These are phyloP conservation scores for Bradynema listronoti DNA, from an alignment of 1,140 invertebrate species.

Conservation along the genomic window DNA sequence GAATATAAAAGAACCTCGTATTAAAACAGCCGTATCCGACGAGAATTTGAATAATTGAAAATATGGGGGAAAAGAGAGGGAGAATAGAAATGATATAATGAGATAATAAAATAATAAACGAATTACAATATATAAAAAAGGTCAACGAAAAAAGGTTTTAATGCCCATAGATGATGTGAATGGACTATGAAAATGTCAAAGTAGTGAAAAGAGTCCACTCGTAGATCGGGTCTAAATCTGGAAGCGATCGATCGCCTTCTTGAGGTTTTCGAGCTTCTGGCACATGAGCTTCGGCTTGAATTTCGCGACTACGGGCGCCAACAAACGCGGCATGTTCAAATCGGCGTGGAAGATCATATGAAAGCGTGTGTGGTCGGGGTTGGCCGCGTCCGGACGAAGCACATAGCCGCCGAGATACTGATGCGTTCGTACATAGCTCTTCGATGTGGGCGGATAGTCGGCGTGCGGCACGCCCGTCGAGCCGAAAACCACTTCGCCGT, in stretches of 20 bases:
- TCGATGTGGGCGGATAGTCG: neutral
- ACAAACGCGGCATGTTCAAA: slow-evolving; percentile 12
- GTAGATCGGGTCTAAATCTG: neutral
- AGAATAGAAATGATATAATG: too few species aligned
- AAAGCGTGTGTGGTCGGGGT: slow-evolving; percentile 6
- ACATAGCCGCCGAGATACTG: slow-evolving; percentile 25
- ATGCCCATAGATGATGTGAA: too few species aligned
- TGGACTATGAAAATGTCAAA: slow-evolving; percentile 1
- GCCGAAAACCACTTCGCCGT: slow-evolving; percentile 13
- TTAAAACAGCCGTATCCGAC: too few species aligned
- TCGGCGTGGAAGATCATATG: slow-evolving; percentile 24
- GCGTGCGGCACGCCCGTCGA: slow-evolving; percentile 7
- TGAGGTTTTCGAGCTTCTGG: slow-evolving; percentile 12
- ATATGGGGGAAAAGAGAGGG: too few species aligned
- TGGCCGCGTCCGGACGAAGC: neutral
- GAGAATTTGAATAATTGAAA: too few species aligned
- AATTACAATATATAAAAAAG: too few species aligned
- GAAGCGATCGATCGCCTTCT: slow-evolving; percentile 6
- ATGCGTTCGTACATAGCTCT: slow-evolving; percentile 16
- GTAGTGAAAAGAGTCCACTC: neutral
- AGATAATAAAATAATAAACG: too few species aligned
- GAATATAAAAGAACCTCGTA: too few species aligned
- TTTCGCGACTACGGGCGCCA: slow-evolving; percentile 4
- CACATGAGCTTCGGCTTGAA: slow-evolving; percentile 31
- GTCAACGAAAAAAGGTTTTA: too few species aligned